Evolutionary conservation across 2,888 invertebrate genomes (phyloP), one percentile per base, ranked within the genome.

Genomic region (Tenthredo notha): DNA sequence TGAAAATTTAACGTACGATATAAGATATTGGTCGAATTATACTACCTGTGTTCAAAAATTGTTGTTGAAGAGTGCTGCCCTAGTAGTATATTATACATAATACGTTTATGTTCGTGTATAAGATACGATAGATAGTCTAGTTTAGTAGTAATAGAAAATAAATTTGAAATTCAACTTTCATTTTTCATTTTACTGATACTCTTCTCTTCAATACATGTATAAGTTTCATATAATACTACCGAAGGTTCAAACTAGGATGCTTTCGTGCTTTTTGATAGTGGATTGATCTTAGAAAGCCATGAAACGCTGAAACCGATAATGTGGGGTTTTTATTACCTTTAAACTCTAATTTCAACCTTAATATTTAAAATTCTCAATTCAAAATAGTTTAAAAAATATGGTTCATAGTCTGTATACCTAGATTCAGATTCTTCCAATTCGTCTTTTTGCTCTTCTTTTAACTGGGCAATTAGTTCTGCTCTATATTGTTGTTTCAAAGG

Each of bases 251-350:
- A 21, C 61, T 83, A 83, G 29, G 83, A 33, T 18, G 83, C 70
- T n/a, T 47, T 50, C 7, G 82, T 25, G 29, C 47, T 67, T 75
- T 88, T 89, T 6, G 86, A 95, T 93, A 97, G 97, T 67, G 97
- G 97, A 94, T 97, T 97, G 87, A 97, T 95, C 94, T 96, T 97
- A 18, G 96, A 95, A 82, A 97, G 93, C 97, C 97, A 97, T 37
- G 96, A 37, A 85, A 85, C 21, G 47, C 61, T 84, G 84, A 40
- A 78, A 58, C 72, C n/a, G 15, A 80, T 15, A 40, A 40, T n/a
- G 47, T 25, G 1, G 6, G 5, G 43, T 43, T 21, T 40, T 75
- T 54, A 84, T 86, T 82, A 88, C 88, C 87, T 87, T 78, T 33
- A 61, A 91, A 94, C 94, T 93, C 91, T 43, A 89, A 94, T 94